phyloP scores from a whole-genome alignment of 53 echinoderm and acorn worm genomes.

The Mesocentrotus franciscanus region DNA sequence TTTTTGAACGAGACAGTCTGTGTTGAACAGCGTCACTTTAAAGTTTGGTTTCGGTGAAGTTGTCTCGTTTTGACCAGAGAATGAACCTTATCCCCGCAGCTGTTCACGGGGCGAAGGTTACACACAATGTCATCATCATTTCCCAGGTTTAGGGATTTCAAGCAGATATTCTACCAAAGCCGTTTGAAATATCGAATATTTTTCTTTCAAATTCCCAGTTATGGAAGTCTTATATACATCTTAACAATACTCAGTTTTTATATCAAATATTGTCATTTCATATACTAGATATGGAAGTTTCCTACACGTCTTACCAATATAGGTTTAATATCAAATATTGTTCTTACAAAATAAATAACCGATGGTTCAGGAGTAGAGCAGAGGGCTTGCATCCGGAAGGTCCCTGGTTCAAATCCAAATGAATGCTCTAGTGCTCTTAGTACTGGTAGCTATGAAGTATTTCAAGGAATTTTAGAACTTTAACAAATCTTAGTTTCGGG shows the following conservation, averaged over 20 bases:
- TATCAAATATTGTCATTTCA: neutral
- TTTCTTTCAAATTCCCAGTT: too few species aligned
- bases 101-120: slow-evolving; percentile 52
- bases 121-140: slow-evolving; percentile 31
- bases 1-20: neutral
- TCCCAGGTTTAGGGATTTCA: neutral
- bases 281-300: neutral
- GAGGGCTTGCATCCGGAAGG: too few species aligned
- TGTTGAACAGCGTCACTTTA: neutral
- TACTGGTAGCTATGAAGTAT: too few species aligned
- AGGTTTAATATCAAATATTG: too few species aligned
- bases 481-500: too few species aligned
- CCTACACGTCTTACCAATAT: too few species aligned
- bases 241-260: too few species aligned
- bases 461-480: too few species aligned
- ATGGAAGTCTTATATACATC: too few species aligned
- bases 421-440: neutral
- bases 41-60: neutral
- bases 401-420: neutral
- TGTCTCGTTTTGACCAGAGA: slow-evolving; percentile 51
- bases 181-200: neutral
- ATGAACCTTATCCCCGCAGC: slow-evolving; percentile 61
- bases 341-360: too few species aligned
- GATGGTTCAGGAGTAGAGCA: too few species aligned
- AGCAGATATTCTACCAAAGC: neutral